Percentiles rank a stretch among this genome's conserved stretches.
Evolutionary conservation across 2,888 invertebrate genomes (phyloP).

Genomic region (Scelioninae gen. 2): DNA sequence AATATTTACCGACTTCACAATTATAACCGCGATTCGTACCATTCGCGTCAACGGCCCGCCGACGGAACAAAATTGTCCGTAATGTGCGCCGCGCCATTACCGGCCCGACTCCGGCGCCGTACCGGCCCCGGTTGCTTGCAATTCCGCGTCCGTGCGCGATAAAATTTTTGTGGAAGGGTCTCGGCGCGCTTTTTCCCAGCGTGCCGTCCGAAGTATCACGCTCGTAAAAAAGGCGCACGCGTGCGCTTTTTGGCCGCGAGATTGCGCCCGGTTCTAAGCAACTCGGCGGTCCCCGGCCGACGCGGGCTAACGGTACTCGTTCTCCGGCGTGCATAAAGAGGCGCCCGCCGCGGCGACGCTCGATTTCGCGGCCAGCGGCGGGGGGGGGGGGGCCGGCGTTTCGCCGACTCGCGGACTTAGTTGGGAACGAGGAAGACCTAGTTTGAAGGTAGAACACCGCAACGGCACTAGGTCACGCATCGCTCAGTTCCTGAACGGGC

Average conservation of each 20-base stretch:
- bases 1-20: too few relatives aligned
- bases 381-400: conserved; percentile 59
- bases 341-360: conserved; percentile 43
- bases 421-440: conserved; percentile 73
- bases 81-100: too few relatives aligned
- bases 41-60: too few relatives aligned
- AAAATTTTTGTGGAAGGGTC: neutral
- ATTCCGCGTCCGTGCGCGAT: too few relatives aligned
- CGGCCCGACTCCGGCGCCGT: too few relatives aligned
- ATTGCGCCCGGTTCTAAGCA: conserved; percentile 50
- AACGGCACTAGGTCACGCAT: conserved; percentile 75
- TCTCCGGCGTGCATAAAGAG: conserved; percentile 55
- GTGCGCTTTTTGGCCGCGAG: conserved; percentile 17
- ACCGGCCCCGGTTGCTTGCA: too few relatives aligned
- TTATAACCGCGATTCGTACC: too few relatives aligned
- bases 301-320: conserved; percentile 54
- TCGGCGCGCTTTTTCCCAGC: conserved; percentile 9
- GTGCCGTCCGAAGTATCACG: conserved; percentile 20
- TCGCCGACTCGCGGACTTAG: conserved; percentile 64
- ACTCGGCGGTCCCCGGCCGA: conserved; percentile 43
- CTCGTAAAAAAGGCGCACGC: conserved; percentile 20
- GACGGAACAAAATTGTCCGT: too few relatives aligned
- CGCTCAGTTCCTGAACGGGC: conserved; percentile 71
- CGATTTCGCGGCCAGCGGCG: conserved; percentile 61
- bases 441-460: conserved; percentile 73